Conservation (phyloP, 2,888 invertebrate genomes). For the Drosophila mayaguana region DNA sequence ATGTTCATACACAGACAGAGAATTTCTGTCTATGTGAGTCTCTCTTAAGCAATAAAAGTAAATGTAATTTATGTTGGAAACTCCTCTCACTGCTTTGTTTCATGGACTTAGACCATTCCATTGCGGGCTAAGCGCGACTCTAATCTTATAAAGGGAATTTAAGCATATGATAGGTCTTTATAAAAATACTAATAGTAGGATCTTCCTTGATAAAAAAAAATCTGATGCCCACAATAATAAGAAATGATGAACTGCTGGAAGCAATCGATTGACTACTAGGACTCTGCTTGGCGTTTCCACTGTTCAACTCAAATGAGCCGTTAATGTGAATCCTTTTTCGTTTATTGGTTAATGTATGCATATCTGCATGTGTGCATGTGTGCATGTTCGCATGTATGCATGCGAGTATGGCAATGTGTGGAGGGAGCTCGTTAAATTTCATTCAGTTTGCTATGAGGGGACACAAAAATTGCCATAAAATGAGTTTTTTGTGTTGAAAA, state of each 20-base stretch:
- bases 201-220: background rate
- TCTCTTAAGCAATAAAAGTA: background rate
- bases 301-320: constrained; percentile 45
- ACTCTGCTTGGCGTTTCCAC: constrained; percentile 20
- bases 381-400: constrained; percentile 20
- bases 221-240: background rate
- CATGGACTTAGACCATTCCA: background rate
- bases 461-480: constrained; percentile 75
- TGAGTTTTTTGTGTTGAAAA: constrained; percentile 63
- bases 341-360: constrained; percentile 21
- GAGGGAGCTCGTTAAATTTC: constrained; percentile 62
- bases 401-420: constrained; percentile 26
- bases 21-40: background rate
- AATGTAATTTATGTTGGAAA: too few relatives aligned
- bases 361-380: constrained; percentile 28
- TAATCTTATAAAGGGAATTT: background rate
- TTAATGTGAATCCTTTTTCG: constrained; percentile 58
- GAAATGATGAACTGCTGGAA: background rate
- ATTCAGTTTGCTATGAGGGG: constrained; percentile 51
- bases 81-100: background rate
- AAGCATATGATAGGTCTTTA: background rate
- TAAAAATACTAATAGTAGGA: background rate
- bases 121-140: background rate
- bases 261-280: constrained; percentile 10
- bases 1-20: too few relatives aligned